Evolutionary conservation across 2,888 invertebrate species (phyloP).

Genomic region (Perdita meconis): DNA sequence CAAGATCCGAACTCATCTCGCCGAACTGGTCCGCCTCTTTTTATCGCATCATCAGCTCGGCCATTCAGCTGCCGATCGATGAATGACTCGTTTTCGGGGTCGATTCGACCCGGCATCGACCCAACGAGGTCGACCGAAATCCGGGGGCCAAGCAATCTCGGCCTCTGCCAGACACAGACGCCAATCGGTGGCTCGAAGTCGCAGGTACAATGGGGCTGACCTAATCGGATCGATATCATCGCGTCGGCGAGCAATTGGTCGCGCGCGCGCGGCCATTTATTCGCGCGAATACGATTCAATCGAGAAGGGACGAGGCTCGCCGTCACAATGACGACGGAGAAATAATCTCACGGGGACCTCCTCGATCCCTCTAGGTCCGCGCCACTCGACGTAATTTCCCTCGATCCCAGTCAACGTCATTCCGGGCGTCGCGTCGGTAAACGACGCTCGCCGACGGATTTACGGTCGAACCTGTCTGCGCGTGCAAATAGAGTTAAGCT

Average conservation of each 20-base stretch:
- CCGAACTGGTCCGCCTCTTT: too few species aligned
- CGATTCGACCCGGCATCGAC: conserved; percentile 21
- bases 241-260: neutral
- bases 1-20: too few species aligned
- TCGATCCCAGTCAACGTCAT: conserved; percentile 18
- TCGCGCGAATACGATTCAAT: conserved; percentile 27
- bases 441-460: conserved; percentile 18
- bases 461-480: conserved; percentile 11
- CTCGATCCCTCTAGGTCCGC: neutral
- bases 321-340: neutral
- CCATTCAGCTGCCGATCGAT: neutral
- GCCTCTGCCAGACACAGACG: neutral
- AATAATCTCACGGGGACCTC: neutral
- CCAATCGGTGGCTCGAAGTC: neutral
- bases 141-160: neutral
- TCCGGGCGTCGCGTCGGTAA: conserved; percentile 21
- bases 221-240: conserved; percentile 36
- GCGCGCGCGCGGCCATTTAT: neutral
- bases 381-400: neutral
- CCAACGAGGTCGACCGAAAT: neutral
- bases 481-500: conserved; percentile 27
- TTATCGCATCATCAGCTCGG: too few species aligned
- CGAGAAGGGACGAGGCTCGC: conserved; percentile 12
- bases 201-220: conserved; percentile 6
- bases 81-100: conserved; percentile 11